Evolutionary conservation across 2,113 vertebrate species (phyloP), one percentile per base, ranked within the genome.

Genomic region (Brevimyrus niger): DNA sequence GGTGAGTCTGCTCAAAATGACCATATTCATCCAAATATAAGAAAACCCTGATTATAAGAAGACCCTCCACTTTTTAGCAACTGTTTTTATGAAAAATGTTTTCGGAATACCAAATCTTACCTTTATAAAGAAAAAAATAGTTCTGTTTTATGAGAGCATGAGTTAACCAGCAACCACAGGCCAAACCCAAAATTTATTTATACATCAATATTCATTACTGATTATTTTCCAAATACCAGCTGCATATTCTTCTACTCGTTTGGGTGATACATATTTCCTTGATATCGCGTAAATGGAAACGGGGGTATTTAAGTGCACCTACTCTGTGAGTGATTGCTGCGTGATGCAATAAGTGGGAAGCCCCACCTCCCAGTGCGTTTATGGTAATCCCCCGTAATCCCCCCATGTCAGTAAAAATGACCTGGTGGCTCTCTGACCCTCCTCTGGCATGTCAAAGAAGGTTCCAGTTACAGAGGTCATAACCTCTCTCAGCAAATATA

Each of bases 341-440:
- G 1, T 5, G 10, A 44, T n/a, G 11, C 46, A 17, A 21, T 50
- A 65, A 73, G n/a, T n/a, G 4, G 15, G 65, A 61, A 17, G n/a
- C n/a, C 17, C 85, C 47, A 17, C 27, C 82, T 47, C 11, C 50
- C 27, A 51, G 47, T 51, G 13, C 9, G 2, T 47, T 47, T n/a
- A 27, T 47, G 47, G 83, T 48, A 47, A 21, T 86, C 46, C 44
- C 35, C 80, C n/a, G 86, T 88, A 92, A 93, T 21, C 53, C 53
- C 1, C 53, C 53, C 19, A 92, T 91, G 90, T 91, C 91, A 92
- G 42, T 35, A 61, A 44, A 91, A 91, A 92, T 90, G 89, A 88
- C 53, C 86, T 38, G 15, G 47, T 83, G n/a, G 47, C 90, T 86
- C 46, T 46, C 21, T 23, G 53, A 42, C 86, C 89, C 47, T 90